phyloP scores from a whole-genome alignment of 2,888 invertebrate species.

The Choristoneura rosaceana region DNA sequence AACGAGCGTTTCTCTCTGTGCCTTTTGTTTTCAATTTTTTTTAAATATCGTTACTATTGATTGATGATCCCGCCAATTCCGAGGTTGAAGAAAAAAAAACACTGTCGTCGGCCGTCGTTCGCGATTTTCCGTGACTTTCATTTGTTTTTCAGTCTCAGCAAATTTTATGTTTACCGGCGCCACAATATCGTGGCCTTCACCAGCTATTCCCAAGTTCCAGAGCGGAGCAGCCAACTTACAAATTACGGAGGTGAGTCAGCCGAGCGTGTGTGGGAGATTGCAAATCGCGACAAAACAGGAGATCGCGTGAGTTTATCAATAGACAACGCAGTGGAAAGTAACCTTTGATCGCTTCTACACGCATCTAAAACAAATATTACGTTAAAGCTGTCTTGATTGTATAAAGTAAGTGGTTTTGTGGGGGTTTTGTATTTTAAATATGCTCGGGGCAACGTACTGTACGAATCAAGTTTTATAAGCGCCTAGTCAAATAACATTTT shows the following conservation, averaged over 20 bases:
- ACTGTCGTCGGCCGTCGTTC: too few species aligned
- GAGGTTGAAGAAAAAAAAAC: too few species aligned
- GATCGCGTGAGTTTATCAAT: background rate
- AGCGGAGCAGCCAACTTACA: slow-evolving; percentile 70
- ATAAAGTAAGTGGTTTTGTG: slow-evolving; percentile 9
- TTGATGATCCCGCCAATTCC: too few species aligned
- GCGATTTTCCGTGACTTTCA: background rate
- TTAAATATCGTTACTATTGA: too few species aligned
- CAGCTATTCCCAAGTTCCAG: slow-evolving; percentile 83
- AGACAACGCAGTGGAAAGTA: background rate
- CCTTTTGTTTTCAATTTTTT: background rate
- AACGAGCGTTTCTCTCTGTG: background rate
- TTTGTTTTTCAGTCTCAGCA: slow-evolving; percentile 66
- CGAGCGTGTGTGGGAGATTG: slow-evolving; percentile 48
- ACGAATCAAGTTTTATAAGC: too few species aligned
- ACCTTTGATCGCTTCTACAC: background rate
- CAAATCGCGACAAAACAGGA: background rate
- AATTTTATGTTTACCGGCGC: slow-evolving; percentile 79
- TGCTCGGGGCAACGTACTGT: too few species aligned
- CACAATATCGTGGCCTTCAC: slow-evolving; percentile 82
- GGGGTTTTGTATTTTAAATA: too few species aligned
- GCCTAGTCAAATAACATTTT: too few species aligned
- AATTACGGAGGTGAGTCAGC: slow-evolving; percentile 72
- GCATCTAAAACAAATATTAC: background rate
- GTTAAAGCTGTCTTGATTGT: background rate